Conservation (phyloP, 2,888 invertebrate genomes). For the Rotaria socialis region DNA sequence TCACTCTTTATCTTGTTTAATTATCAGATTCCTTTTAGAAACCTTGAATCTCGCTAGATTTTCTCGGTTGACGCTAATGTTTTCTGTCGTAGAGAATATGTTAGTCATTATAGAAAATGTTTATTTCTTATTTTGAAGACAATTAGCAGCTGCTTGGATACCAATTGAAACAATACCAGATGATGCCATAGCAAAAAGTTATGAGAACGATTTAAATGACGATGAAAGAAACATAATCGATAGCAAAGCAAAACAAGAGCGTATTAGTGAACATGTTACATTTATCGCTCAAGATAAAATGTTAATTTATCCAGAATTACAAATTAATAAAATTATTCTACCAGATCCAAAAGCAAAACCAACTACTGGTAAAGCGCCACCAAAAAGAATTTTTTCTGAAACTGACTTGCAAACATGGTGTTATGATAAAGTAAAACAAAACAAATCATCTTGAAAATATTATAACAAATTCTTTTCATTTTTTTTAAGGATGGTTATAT, state of each 20-base stretch:
- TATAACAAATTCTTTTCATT: background rate
- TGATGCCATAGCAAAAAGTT: background rate
- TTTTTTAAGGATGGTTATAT: constrained; percentile 22
- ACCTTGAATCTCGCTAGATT: too few relatives aligned
- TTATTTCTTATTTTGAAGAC: background rate
- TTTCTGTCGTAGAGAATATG: too few relatives aligned
- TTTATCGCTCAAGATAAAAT: background rate
- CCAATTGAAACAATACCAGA: background rate
- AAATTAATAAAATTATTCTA: background rate
- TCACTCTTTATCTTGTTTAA: too few relatives aligned
- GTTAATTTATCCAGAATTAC: constrained; percentile 17
- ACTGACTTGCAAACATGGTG: constrained; percentile 11
- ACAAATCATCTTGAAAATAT: too few relatives aligned
- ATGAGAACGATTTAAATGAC: background rate
- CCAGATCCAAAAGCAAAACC: background rate
- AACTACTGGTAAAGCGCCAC: background rate
- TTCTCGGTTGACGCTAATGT: too few relatives aligned
- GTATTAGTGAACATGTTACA: background rate
- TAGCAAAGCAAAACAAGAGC: background rate
- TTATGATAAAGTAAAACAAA: background rate
- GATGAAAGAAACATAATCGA: background rate
- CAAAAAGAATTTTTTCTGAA: background rate
- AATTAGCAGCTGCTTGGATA: background rate
- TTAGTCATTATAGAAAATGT: too few relatives aligned
- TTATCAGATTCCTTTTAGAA: too few relatives aligned